A percentile compares a stretch with the other conserved stretches of the same genome.
These are phyloP conservation scores for Ptychochromis oligacanthus DNA, from an alignment of 2,113 vertebrate species.

Conservation along the genomic window DNA sequence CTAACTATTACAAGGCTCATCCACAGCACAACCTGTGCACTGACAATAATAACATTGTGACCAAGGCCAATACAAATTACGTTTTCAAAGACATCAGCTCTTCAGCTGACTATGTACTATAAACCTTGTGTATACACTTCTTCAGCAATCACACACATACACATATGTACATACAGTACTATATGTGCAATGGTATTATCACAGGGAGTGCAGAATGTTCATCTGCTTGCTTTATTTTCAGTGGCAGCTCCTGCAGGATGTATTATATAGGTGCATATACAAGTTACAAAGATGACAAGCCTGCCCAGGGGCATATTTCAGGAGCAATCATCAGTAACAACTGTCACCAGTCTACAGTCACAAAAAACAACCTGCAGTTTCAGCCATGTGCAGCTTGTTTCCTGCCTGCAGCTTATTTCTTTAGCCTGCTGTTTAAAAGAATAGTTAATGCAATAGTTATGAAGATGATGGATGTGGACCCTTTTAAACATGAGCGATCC, in stretches of 20 bases:
- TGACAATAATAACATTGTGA: no score
- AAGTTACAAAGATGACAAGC: neutral
- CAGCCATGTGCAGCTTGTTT: neutral
- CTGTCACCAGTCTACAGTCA: neutral
- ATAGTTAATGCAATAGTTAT: neutral
- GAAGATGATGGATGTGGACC: neutral
- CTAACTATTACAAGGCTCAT: no score
- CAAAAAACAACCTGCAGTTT: neutral
- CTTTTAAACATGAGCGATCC: neutral
- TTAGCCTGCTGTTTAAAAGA: neutral
- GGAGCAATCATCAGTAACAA: neutral
- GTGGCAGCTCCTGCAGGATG: neutral
- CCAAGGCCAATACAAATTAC: no score
- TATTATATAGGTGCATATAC: neutral
- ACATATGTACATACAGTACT: neutral
- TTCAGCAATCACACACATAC: no score
- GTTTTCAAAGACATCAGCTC: no score
- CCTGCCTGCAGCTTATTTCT: neutral
- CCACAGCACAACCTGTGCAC: no score
- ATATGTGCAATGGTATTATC: neutral
- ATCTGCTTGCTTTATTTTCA: neutral
- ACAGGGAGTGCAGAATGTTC: accelerated
- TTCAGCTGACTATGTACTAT: no score
- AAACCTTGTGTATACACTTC: no score
- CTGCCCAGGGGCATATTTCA: neutral